Evolutionary conservation across 2,113 vertebrate genomes (phyloP).

Genomic region (Alligator sinensis): DNA sequence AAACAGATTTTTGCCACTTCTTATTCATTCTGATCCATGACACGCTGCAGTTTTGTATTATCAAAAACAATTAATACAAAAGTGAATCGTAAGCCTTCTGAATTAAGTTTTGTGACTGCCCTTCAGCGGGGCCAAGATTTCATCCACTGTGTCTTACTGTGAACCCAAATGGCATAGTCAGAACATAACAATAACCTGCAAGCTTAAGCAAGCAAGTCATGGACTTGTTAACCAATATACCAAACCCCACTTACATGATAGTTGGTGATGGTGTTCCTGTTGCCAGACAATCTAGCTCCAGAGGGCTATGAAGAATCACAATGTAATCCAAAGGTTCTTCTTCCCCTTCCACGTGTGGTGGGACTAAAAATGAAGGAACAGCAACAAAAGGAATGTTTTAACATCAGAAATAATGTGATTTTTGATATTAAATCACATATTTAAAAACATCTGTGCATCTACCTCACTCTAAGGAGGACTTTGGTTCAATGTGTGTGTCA

Average conservation of each 20-base stretch:
- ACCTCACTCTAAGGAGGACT: background rate
- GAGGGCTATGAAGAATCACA: slow-evolving; percentile 84
- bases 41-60: background rate
- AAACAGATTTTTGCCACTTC: background rate
- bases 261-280: slow-evolving; percentile 86
- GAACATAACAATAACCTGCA: background rate
- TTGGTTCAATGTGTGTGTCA: background rate
- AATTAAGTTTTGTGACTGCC: background rate
- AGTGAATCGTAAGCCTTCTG: background rate
- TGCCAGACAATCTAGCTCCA: slow-evolving; percentile 91
- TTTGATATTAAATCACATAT: background rate
- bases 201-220: background rate
- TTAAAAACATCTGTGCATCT: background rate
- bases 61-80: background rate
- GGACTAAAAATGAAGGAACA: slow-evolving; percentile 80
- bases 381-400: background rate
- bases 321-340: slow-evolving; percentile 82
- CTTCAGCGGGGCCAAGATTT: background rate
- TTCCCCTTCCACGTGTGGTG: slow-evolving; percentile 87
- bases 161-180: background rate
- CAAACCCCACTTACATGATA: slow-evolving; percentile 85
- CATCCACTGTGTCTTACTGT: background rate
- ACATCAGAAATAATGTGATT: background rate
- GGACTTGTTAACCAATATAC: slow-evolving; percentile 27
- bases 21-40: background rate